Evolutionary conservation across 2,888 invertebrate genomes (phyloP).

Genomic region (Agrypnus murinus): DNA sequence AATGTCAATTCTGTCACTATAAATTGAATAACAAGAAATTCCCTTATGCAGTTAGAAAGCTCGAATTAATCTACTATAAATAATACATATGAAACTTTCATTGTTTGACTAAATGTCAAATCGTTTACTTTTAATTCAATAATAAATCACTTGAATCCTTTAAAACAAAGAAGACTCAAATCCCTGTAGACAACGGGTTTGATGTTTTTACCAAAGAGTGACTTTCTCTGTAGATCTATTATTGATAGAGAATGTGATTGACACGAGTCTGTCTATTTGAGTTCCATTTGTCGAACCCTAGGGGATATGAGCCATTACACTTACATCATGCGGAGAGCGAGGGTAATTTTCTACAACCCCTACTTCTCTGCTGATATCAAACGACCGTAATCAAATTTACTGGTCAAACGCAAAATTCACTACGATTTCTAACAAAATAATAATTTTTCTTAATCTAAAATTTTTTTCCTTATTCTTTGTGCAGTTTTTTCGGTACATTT

Average conservation of each 20-base stretch:
- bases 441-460: conserved; percentile 52
- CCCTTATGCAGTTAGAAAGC: too few relatives aligned
- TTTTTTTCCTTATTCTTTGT: too few relatives aligned
- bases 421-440: conserved; percentile 36
- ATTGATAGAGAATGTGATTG: conserved; percentile 49
- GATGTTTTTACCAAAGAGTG: conserved; percentile 42
- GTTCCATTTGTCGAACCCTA: conserved; percentile 49
- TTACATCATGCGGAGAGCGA: conserved; percentile 28
- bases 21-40: too few relatives aligned
- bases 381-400: conserved; percentile 43
- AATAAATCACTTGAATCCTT: too few relatives aligned
- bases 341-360: conserved; percentile 47
- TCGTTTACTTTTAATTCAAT: too few relatives aligned
- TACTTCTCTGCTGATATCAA: background rate
- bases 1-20: too few relatives aligned
- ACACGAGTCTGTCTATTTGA: conserved; percentile 53
- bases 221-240: conserved; percentile 51
- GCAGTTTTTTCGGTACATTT: conserved; percentile 49
- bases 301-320: conserved; percentile 49
- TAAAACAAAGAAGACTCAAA: background rate
- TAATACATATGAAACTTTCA: too few relatives aligned
- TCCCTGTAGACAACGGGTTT: conserved; percentile 33
- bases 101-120: too few relatives aligned
- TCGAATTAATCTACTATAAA: too few relatives aligned
- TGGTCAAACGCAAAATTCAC: conserved; percentile 34